A percentile compares a stretch with the other conserved stretches of the same genome.
phyloP scores from a whole-genome alignment of 2,113 vertebrate genomes.

The Hemicordylus capensis region DNA sequence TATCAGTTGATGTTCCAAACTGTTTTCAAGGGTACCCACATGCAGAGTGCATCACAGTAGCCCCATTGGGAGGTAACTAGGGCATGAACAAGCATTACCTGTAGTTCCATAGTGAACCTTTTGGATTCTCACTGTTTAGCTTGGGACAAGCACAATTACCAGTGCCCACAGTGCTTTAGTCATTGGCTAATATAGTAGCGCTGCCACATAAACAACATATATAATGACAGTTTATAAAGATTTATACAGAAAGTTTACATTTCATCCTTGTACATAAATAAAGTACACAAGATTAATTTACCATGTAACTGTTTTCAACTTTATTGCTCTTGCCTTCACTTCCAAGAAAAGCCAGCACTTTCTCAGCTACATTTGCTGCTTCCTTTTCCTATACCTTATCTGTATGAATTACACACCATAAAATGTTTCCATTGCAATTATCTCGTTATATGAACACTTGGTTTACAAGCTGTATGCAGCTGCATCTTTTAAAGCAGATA shows the following conservation, averaged over 20 bases:
- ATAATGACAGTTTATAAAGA: conserved; percentile 34
- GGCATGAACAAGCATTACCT: neutral
- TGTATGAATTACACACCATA: conserved; percentile 40
- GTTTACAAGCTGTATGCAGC: conserved; percentile 45
- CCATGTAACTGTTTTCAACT: conserved; percentile 44
- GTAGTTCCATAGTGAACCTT: neutral
- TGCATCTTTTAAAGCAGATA: conserved; percentile 50
- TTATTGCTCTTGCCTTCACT: conserved; percentile 37
- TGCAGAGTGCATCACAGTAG: too few relatives aligned
- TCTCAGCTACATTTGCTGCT: conserved; percentile 19
- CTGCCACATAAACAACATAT: conserved; percentile 37
- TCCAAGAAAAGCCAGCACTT: conserved; percentile 27
- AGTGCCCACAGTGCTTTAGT: neutral
- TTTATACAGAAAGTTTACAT: conserved; percentile 51
- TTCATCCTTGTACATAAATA: conserved; percentile 29
- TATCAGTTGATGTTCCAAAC: too few relatives aligned
- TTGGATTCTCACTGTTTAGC: neutral
- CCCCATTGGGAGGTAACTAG: too few relatives aligned
- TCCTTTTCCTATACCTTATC: rapidly evolving
- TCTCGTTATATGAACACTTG: conserved; percentile 47
- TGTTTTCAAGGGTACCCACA: too few relatives aligned
- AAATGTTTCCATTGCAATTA: conserved; percentile 46
- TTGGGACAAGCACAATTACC: neutral
- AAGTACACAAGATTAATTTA: conserved; percentile 29
- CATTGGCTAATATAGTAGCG: conserved; percentile 46